Base-by-base conservation (phyloP, 2,797 vertebrate species). In the Sebastes kiyomatsui region DNA sequence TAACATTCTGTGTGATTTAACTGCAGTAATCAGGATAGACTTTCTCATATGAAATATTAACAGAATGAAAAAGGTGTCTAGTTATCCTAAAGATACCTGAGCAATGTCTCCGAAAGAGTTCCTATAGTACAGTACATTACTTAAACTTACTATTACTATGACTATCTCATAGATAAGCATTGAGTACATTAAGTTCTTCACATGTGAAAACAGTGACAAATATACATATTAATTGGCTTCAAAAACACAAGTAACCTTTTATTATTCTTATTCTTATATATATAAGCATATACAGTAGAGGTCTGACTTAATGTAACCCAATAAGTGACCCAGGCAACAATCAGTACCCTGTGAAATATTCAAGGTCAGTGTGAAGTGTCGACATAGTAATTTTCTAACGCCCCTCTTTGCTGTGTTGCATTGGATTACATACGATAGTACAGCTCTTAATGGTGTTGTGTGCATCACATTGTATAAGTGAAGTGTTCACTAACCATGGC, bases 401-500 rank as follows among this genome's bases (percentile, higher is more conserved):
- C 14, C 5, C 6, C 20, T 61, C 20, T 10, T n/a, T 42, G 4
- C 33, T 5, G 3, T 3, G 5, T 52, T 13, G 30, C 55, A 52
- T 49, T 22, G 10, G 30, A 27, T 79, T 66, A 60, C 49, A 54
- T 32, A 38, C 6, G 5, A 38, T 0, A 23, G 18, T 13, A 25
- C 61, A 77, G 2, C 27, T 62, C 56, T 54, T 23, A n/a, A 22
- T 30, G 35, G 20, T 16, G 66, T 7, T 18, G 35, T 28, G 18
- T 42, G 28, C 27, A 30, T 77, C 18, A 3, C 8, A 7, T 10
- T 74, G 23, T 42, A 42, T 13, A 20, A 25, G 20, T 38, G 58
- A 33, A 35, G 46, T 2, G 59, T 80, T 92, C 79, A 94, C 96
- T 79, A 86, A 98, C 98, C 97, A 99, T 96, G 74, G 98, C 98